Percentiles rank a stretch among this genome's conserved stretches.
phyloP scores from a whole-genome alignment of 2,797 vertebrate genomes.

The Acanthurus tractus region DNA sequence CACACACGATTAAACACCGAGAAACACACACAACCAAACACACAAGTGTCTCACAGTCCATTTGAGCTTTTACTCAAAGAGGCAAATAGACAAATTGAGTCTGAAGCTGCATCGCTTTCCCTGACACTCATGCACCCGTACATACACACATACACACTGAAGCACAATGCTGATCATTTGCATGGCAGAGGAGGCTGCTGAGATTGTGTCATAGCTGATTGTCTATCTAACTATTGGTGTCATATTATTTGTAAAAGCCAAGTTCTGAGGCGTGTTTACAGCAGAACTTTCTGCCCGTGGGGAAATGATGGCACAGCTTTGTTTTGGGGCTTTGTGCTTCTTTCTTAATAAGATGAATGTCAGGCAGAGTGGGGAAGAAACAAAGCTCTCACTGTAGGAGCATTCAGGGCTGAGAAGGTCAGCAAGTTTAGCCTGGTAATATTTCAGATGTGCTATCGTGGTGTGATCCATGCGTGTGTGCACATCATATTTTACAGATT shows the following conservation, averaged over 20 bases:
- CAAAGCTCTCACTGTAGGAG: conserved; percentile 7
- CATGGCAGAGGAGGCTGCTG: conserved; percentile 1
- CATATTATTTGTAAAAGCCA: conserved; percentile 44
- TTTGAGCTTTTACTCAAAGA: conserved; percentile 46
- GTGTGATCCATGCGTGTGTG: conserved; percentile 37
- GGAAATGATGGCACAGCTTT: conserved; percentile 20
- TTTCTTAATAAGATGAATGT: conserved; percentile 39
- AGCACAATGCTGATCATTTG: conserved; percentile 11
- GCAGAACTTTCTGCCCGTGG: conserved; percentile 21
- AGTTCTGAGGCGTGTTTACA: conserved; percentile 30
- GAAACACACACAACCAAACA: background rate
- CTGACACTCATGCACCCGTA: conserved; percentile 21
- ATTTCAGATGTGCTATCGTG: conserved; percentile 20
- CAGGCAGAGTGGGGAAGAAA: conserved; percentile 11
- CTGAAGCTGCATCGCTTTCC: conserved; percentile 5
- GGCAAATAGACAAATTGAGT: conserved; percentile 46
- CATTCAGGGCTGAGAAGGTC: conserved; percentile 12
- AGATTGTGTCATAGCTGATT: conserved; percentile 29
- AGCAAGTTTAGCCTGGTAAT: conserved; percentile 27
- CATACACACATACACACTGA: conserved; percentile 17
- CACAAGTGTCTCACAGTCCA: conserved; percentile 31
- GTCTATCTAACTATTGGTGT: conserved; percentile 41
- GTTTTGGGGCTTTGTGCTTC: conserved; percentile 7
- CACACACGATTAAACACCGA: conserved; percentile 44
- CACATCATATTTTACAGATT: conserved; percentile 49